A percentile compares a stretch with the other conserved stretches of the same genome.
These are phyloP conservation scores for Mallotus villosus DNA, from an alignment of 2,797 vertebrate species.

Conservation along the genomic window DNA sequence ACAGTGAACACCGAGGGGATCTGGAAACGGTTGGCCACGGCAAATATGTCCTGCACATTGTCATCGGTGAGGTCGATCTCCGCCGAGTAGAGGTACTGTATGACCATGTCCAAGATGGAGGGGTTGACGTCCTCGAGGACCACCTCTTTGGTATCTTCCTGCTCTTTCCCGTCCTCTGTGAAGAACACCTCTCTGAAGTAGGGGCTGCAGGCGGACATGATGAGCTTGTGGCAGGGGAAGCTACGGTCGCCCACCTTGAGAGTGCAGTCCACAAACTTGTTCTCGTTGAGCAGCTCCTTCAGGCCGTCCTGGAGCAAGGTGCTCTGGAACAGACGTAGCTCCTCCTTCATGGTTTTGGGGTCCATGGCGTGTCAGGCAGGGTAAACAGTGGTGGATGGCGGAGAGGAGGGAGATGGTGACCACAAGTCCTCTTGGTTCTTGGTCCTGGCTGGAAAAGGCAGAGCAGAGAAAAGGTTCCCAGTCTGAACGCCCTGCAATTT, in stretches of 20 bases:
- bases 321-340: constrained; percentile 96
- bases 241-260: constrained; percentile 93
- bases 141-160: constrained; percentile 86
- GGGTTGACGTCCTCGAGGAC: constrained; percentile 91
- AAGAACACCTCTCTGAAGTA: constrained; percentile 98
- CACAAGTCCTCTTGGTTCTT: constrained; percentile 77
- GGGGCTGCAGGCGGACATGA: constrained; percentile 97
- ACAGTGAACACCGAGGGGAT: constrained; percentile 98
- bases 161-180: constrained; percentile 90
- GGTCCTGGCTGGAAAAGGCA: constrained; percentile 87
- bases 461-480: constrained; percentile 77
- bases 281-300: constrained; percentile 95
- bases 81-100: constrained; percentile 95
- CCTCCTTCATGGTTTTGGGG: constrained; percentile 92
- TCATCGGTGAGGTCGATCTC: constrained; percentile 93
- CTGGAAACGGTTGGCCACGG: constrained; percentile 95
- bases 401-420: constrained; percentile 70
- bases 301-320: constrained; percentile 97
- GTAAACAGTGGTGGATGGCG: constrained; percentile 8
- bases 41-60: constrained; percentile 96
- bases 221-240: constrained; percentile 93
- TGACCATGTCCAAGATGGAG: constrained; percentile 84
- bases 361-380: constrained; percentile 77
- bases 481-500: constrained; percentile 88
- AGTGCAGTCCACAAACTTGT: constrained; percentile 97